These are phyloP conservation scores for Tapirus indicus DNA, from an alignment of 2,797 vertebrate genomes.

Conservation along the genomic window DNA sequence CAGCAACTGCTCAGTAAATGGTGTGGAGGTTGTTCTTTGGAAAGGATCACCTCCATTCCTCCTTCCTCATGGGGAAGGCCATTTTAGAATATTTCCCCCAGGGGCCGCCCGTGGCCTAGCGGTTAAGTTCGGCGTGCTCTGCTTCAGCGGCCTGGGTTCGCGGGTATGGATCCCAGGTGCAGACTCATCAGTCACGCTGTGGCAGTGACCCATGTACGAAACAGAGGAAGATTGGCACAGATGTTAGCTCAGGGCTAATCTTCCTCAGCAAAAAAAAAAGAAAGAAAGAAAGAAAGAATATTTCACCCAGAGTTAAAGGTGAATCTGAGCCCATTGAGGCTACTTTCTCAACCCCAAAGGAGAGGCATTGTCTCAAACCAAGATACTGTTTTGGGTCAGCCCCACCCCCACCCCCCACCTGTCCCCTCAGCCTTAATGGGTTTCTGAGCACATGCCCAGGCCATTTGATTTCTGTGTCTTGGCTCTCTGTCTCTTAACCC, in stretches of 20 bases:
- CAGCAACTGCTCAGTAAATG: background rate
- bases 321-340: background rate
- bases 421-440: slow-evolving; percentile 59
- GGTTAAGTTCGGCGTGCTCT: too few relatives aligned
- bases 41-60: background rate
- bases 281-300: background rate
- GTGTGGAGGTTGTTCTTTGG: background rate
- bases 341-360: background rate
- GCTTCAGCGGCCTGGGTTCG: too few relatives aligned
- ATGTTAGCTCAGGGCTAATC: too few relatives aligned
- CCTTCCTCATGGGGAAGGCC: background rate
- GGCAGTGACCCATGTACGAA: too few relatives aligned
- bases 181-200: too few relatives aligned
- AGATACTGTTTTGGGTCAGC: background rate
- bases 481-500: slow-evolving; percentile 69
- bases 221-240: too few relatives aligned
- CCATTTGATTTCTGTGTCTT: slow-evolving; percentile 68
- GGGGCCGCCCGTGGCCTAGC: too few relatives aligned
- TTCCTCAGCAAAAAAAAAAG: too few relatives aligned
- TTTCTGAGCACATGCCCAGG: slow-evolving; percentile 65
- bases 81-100: background rate
- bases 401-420: background rate
- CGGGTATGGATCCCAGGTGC: too few relatives aligned
- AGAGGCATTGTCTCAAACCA: background rate
- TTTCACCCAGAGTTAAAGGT: background rate